phyloP scores from a whole-genome alignment of 2,888 invertebrate species.

The Ophion slaviceki region DNA sequence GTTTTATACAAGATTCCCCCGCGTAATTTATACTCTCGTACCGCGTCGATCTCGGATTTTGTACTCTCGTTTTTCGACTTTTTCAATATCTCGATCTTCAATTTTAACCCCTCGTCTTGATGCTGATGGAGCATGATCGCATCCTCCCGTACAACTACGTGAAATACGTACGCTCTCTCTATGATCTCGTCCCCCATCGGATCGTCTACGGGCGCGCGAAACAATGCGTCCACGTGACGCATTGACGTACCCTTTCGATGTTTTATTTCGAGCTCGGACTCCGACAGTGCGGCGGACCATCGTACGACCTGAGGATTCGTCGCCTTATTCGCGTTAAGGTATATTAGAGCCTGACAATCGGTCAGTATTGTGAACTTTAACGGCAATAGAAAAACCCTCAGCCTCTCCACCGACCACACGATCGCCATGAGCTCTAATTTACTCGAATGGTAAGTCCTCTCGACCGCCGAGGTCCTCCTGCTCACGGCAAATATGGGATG shows the following conservation, averaged over 20 bases:
- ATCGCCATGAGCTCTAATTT: constrained; percentile 38
- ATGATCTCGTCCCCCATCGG: constrained; percentile 23
- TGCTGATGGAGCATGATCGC: constrained; percentile 20
- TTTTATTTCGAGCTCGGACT: constrained; percentile 63
- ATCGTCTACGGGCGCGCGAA: constrained; percentile 56
- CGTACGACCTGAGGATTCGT: constrained; percentile 36
- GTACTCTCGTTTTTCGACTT: constrained; percentile 15
- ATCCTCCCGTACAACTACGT: constrained; percentile 36
- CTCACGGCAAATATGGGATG: constrained; percentile 32
- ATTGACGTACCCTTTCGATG: constrained; percentile 66
- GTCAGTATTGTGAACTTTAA: constrained; percentile 68
- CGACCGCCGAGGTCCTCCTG: constrained; percentile 14
- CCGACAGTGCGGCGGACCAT: constrained; percentile 19
- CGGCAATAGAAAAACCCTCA: constrained; percentile 25
- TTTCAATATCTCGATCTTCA: constrained; percentile 21
- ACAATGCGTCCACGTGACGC: constrained; percentile 67
- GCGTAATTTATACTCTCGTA: constrained; percentile 28
- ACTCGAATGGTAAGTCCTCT: constrained; percentile 24
- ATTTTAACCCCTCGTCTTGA: background rate
- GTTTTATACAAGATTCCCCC: constrained; percentile 27
- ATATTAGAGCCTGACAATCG: constrained; percentile 57
- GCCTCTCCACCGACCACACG: constrained; percentile 45
- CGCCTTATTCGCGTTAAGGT: constrained; percentile 30
- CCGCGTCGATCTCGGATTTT: constrained; percentile 24
- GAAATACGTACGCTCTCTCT: constrained; percentile 38